Base-by-base conservation (phyloP, 2,797 vertebrate species). In the Selene dorsalis region DNA sequence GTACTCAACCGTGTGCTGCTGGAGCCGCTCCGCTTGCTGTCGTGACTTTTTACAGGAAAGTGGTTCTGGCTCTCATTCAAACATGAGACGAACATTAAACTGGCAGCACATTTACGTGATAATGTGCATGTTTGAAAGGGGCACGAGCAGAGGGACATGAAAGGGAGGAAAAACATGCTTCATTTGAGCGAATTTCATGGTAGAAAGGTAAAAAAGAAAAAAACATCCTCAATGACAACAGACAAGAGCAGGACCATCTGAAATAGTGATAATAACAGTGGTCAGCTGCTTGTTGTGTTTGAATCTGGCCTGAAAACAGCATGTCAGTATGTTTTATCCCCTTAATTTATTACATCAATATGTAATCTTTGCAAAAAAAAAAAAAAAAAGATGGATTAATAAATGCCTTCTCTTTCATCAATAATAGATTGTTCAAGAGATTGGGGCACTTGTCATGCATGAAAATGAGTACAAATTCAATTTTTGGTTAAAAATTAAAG, bases 401-500 rank as follows among this genome's bases (percentile, higher is more conserved):
- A 75, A 62, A 75, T 69, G 60, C 68, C 82, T 75, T 79, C 28
- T 39, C 69, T 75, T 41, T 73, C 57, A 84, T 89, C 38, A 82
- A 83, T 89, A 81, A 83, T 85, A 52, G 69, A 89, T 84, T 17
- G 13, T 52, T 56, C 7, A 72, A 70, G 65, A 86, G 72, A 69
- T 66, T 22, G 64, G 50, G 2, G 47, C 39, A 56, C 58, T 82
- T 80, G 55, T 79, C 67, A 77, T 81, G 84, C 79, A 80, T 86
- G 72, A 69, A 77, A 87, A 84, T 71, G 41, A 80, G 69, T 45
- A 70, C 72, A 88, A 73, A 77, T 75, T 81, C 35, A 12, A 10
- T 66, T 84, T 89, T 84, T 52, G 47, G 73, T 80, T 85, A 86
- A 90, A 89, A 75, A 83, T 85, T 79, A 5, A 89, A 78, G 68